Base-by-base conservation (phyloP, 1,140 invertebrate species). In the Lepidurus arcticus region DNA sequence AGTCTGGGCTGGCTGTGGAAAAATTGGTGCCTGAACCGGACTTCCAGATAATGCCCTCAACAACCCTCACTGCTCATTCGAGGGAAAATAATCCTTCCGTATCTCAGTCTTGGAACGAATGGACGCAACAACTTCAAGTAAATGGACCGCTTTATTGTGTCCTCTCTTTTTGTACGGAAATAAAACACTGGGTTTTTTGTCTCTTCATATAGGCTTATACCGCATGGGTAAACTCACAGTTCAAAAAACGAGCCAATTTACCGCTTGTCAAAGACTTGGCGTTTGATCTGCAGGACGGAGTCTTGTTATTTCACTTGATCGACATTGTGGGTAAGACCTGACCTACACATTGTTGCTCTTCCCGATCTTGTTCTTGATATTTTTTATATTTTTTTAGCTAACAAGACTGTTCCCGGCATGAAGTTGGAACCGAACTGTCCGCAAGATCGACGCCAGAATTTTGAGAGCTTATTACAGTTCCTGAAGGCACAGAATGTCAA, bases 191-290 rank as follows among this genome's bases (percentile, higher is more conserved):
- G 43, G 7, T 34, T 24, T 73, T 44, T 82, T 80, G 78, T 79
- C 79, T 74, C 80, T 81, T 47, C 79, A 74, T 83, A 47, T 81
- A 84, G 80, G 85, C 86, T 7, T 87, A 87, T 80, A 82, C 85
- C 73, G 85, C 85, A 3, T 87, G 86, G 86, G 84, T 86, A 7
- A 87, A 87, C 81, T 86, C 86, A 0, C 86, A 87, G 81, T 82
- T 87, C 76, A 83, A 84, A 80, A 86, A 86, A 81, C 83, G 83
- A 78, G 81, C 83, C 34, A 83, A 83, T 7, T 80, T 82, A 9
- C 83, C 82, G 5, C 82, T 83, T 42, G 83, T 87, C n/a, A 82
- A 85, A 45, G 85, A 87, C 81, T 81, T 87, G 26, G 80, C 84
- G n/a, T 81, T 82, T 45, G 86, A 87, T 80, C 82, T 86, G 53